phyloP scores from a whole-genome alignment of 2,888 invertebrate species.

The Alcis repandata region DNA sequence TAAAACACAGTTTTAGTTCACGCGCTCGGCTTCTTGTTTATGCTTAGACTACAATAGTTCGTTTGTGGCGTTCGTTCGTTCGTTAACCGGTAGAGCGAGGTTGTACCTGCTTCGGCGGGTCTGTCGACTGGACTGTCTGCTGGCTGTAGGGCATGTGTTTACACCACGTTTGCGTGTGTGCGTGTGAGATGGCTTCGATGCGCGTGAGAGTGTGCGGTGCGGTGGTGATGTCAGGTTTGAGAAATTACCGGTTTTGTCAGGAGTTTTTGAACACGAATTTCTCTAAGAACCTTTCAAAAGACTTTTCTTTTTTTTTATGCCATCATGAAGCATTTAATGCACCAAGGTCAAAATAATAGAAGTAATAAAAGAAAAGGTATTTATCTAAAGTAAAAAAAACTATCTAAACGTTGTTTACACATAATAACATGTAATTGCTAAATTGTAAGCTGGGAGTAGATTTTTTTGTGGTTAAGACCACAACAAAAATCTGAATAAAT shows the following conservation, averaged over 20 bases:
- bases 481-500: too few species aligned
- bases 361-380: too few species aligned
- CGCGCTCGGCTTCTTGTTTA: slow-evolving; percentile 40
- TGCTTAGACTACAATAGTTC: slow-evolving; percentile 60
- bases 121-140: slow-evolving; percentile 68
- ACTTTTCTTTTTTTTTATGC: too few species aligned
- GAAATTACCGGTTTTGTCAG: slow-evolving; percentile 31
- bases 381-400: too few species aligned
- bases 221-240: slow-evolving; percentile 44
- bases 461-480: too few species aligned
- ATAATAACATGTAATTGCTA: too few species aligned
- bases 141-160: slow-evolving; percentile 58
- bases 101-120: slow-evolving; percentile 69
- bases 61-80: slow-evolving; percentile 78
- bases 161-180: slow-evolving; percentile 59
- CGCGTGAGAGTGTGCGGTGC: slow-evolving; percentile 65
- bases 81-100: slow-evolving; percentile 73
- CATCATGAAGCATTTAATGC: too few species aligned
- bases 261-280: too few species aligned
- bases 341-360: too few species aligned
- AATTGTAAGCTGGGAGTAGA: too few species aligned
- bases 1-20: slow-evolving; percentile 38
- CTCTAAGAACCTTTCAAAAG: too few species aligned
- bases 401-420: too few species aligned
- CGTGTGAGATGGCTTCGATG: slow-evolving; percentile 67